Evolutionary conservation across 1,140 invertebrate genomes (phyloP).

Genomic region (Anagrus nilaparvatae): DNA sequence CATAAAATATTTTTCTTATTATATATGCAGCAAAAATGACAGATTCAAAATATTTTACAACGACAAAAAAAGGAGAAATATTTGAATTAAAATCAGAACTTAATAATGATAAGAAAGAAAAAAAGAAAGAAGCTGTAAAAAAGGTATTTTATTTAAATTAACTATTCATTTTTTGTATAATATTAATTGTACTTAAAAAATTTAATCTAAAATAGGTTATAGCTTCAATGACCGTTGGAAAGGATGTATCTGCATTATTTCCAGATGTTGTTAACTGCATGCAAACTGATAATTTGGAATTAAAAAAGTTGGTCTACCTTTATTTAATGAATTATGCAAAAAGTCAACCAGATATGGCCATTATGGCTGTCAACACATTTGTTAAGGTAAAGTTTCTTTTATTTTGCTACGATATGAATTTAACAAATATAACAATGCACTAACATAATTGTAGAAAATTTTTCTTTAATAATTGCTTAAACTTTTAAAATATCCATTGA

Average conservation of each 20-base stretch:
- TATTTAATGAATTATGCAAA: constrained; percentile 99
- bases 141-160: constrained; percentile 69
- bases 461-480: no score
- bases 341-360: constrained; percentile 99
- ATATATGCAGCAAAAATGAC: constrained; percentile 65
- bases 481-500: no score
- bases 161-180: constrained; percentile 7
- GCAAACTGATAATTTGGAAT: constrained; percentile 99
- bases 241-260: constrained; percentile 91
- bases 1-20: no score
- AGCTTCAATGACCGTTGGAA: constrained; percentile 99
- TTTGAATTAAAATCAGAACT: constrained; percentile 98
- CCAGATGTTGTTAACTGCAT: constrained; percentile 99
- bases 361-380: constrained; percentile 99
- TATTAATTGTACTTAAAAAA: constrained; percentile 3
- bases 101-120: constrained; percentile 99
- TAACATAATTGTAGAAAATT: no score
- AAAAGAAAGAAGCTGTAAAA: constrained; percentile 99
- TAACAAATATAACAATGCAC: no score
- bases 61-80: constrained; percentile 98
- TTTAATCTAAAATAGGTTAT: constrained; percentile 62
- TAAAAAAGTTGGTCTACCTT: constrained; percentile 98
- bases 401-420: no score
- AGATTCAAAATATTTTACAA: constrained; percentile 99
- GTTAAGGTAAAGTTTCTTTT: constrained; percentile 79